These are phyloP conservation scores for Gordius sp. DNA, from an alignment of 2,888 invertebrate species.

Conservation along the genomic window DNA sequence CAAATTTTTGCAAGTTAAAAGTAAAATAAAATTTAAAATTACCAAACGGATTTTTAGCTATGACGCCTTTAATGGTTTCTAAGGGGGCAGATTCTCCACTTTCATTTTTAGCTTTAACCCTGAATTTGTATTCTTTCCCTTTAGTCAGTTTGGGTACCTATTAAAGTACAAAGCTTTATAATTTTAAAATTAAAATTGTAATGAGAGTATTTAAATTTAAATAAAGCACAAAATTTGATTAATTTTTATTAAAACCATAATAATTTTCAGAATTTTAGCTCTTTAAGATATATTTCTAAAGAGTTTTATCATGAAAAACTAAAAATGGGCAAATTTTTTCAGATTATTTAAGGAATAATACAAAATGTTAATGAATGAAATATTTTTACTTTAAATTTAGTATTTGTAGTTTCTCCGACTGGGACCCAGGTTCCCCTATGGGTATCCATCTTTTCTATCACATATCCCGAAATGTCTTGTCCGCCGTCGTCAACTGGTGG, in stretches of 20 bases:
- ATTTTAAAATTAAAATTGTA: too few relatives aligned
- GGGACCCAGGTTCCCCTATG: constrained; percentile 26
- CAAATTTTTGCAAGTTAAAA: neutral
- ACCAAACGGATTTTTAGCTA: constrained; percentile 34
- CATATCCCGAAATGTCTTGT: constrained; percentile 60
- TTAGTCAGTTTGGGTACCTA: constrained; percentile 23
- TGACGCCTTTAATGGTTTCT: constrained; percentile 28
- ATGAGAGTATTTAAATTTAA: too few relatives aligned
- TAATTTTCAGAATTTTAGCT: too few relatives aligned
- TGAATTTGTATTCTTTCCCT: constrained; percentile 33
- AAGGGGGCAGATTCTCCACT: constrained; percentile 33
- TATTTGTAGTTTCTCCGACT: constrained; percentile 25
- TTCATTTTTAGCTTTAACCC: constrained; percentile 33
- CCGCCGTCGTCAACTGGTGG: constrained; percentile 70
- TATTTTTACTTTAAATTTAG: constrained; percentile 16
- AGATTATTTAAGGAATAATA: neutral
- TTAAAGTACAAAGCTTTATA: neutral
- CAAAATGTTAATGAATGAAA: too few relatives aligned
- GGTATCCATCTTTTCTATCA: constrained; percentile 47
- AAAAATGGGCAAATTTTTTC: too few relatives aligned
- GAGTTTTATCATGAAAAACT: neutral
- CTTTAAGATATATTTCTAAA: too few relatives aligned
- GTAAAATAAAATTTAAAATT: constrained; percentile 12
- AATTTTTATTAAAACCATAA: too few relatives aligned
- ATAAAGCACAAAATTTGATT: too few relatives aligned